phyloP scores from a whole-genome alignment of 2,888 invertebrate genomes.

The Marasmarcha lunaedactyla region DNA sequence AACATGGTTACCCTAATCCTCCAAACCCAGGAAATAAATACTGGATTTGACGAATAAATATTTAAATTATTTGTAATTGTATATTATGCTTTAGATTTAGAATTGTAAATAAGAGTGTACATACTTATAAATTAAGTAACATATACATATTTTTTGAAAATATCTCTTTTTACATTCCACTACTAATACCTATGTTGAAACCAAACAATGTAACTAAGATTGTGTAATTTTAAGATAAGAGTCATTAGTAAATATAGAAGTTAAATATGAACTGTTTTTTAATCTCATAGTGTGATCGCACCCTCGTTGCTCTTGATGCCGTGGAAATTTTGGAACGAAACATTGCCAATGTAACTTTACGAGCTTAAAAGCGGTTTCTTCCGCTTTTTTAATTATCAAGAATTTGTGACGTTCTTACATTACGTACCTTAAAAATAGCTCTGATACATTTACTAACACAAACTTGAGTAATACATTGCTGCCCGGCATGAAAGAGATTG shows the following conservation, averaged over 20 bases:
- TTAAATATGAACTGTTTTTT: conserved; percentile 1
- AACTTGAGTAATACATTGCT: too few species aligned
- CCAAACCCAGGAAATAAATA: conserved; percentile 56
- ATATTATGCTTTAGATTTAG: conserved; percentile 3
- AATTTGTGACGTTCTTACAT: too few species aligned
- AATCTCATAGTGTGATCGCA: too few species aligned
- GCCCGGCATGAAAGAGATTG: too few species aligned
- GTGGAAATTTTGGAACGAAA: too few species aligned
- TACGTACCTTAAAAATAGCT: too few species aligned
- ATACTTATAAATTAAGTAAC: not conserved
- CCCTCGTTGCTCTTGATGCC: too few species aligned
- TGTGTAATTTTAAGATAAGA: conserved; percentile 45
- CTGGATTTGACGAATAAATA: conserved; percentile 51
- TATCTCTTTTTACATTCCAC: conserved; percentile 63
- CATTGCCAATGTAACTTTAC: too few species aligned
- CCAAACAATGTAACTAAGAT: conserved; percentile 57
- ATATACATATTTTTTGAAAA: conserved; percentile 27
- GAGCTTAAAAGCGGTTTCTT: too few species aligned
- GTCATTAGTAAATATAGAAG: conserved; percentile 37
- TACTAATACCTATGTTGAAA: conserved; percentile 43
- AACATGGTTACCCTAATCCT: conserved; percentile 58
- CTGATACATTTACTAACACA: too few species aligned
- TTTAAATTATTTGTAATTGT: conserved; percentile 14
- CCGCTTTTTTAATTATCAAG: too few species aligned
- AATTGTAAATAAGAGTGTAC: not conserved